Evolutionary conservation across 37 sponge, comb jelly and placozoan species (phyloP).

Genomic region (Axinella damicornis): DNA sequence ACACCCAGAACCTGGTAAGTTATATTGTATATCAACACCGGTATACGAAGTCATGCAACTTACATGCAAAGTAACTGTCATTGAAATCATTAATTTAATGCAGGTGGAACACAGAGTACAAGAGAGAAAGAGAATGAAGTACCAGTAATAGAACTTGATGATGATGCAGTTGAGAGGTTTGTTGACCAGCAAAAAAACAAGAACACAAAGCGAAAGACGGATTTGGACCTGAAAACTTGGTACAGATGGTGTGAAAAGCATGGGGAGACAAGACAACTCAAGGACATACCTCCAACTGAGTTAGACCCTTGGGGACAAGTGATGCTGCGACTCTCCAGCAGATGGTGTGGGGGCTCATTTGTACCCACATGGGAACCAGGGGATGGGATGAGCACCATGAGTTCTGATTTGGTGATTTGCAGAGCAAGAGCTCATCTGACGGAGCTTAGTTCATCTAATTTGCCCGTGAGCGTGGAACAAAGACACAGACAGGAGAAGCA

Average conservation of each 20-base stretch:
- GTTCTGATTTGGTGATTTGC: too few species aligned
- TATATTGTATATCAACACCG: too few species aligned
- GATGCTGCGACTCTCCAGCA: not conserved
- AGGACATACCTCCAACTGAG: constrained; percentile 10
- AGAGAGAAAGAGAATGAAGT: not conserved
- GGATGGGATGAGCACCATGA: too few species aligned
- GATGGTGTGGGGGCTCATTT: not conserved
- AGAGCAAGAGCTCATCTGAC: too few species aligned
- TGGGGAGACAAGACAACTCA: not conserved
- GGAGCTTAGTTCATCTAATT: too few species aligned
- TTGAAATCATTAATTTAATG: not conserved
- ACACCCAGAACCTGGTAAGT: too few species aligned
- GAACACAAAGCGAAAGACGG: constrained; percentile 2
- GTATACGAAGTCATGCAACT: too few species aligned
- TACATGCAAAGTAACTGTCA: too few species aligned
- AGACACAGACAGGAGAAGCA: constrained; percentile 1
- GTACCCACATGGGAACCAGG: too few species aligned
- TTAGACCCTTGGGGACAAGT: not conserved
- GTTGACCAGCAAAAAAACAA: constrained; percentile 6
- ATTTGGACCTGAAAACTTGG: constrained; percentile 11
- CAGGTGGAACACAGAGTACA: not conserved
- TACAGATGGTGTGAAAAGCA: not conserved
- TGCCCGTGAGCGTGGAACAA: too few species aligned
- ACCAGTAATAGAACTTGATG: not conserved
- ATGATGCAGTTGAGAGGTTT: not conserved